These are phyloP conservation scores for Plotosus lineatus DNA, from an alignment of 2,113 vertebrate species.

Conservation along the genomic window DNA sequence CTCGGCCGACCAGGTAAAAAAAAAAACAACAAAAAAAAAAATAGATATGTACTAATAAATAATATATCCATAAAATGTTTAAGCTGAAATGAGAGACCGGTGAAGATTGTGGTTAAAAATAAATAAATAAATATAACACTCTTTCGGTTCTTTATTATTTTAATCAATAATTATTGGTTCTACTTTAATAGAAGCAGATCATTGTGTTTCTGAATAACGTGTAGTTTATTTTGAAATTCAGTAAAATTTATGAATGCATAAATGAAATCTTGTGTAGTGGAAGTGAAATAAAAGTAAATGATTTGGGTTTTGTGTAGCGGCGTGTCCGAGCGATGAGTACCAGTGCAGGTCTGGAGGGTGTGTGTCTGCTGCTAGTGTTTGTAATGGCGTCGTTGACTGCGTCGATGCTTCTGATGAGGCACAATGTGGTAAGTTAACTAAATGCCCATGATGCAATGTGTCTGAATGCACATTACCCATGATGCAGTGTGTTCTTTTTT, in stretches of 20 bases:
- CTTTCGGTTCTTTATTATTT: background rate
- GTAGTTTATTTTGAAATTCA: background rate
- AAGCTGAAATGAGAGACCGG: background rate
- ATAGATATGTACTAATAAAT: background rate
- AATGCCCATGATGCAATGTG: background rate
- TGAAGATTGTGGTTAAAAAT: no score
- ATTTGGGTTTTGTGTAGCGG: conserved; percentile 64
- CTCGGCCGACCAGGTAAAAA: conserved; percentile 75
- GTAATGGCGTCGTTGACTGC: conserved; percentile 77
- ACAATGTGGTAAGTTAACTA: conserved; percentile 78
- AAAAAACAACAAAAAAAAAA: background rate
- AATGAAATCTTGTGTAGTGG: background rate
- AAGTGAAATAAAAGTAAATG: background rate
- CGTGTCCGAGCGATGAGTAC: conserved; percentile 72
- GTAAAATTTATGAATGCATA: background rate
- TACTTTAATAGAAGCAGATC: background rate
- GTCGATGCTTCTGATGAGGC: conserved; percentile 84
- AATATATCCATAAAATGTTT: background rate
- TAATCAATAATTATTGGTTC: background rate
- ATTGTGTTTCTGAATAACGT: background rate
- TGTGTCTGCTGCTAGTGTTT: conserved; percentile 70
- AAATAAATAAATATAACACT: no score
- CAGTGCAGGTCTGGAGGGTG: conserved; percentile 81
- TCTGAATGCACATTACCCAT: background rate
- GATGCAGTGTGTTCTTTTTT: conserved; percentile 60